Evolutionary conservation across 2,888 invertebrate species (phyloP), one percentile per base, ranked within the genome.

Genomic region (Cenopis cana): DNA sequence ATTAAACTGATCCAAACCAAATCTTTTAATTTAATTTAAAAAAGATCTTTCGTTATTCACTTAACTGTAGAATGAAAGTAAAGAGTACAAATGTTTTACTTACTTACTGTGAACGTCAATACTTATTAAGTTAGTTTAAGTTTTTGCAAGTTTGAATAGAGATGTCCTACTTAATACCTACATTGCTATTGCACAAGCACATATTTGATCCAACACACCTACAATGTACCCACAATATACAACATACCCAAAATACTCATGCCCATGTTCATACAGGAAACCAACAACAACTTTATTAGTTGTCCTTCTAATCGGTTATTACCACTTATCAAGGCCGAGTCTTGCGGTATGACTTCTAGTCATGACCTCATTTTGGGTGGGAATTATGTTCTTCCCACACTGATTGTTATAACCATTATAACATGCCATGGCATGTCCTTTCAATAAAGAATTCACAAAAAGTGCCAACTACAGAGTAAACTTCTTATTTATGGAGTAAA

Each of bases 261-360:
- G 38, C 18, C 18, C 50, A 52, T 55, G 29, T 24, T 18, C 29
- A 52, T 50, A 12, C 18, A 62, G 12, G 52, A 18, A 29, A 12
- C 29, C 17, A 20, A n/a, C n/a, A 38, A 12, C 61, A 17, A 17
- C 17, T n/a, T 38, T 50, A 11, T 24, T 41, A 14, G 4, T 62
- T 62, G 14, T 20, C 64, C 38, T 64, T 54, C 52, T 62, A 50
- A 62, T 62, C 62, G 20, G 36, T 62, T 52, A 52, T 64, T 9
- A 18, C 62, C 50, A 62, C 18, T 61, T 50, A 20, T 50, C 62
- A 36, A 62, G 62, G 61, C 49, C 29, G 14, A 46, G 50, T 62
- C 49, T 52, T 64, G 64, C 9, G 64, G 64, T 64, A 54, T 24
- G 8, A 41, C 24, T 64, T 52, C 33, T 36, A 50, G 8, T 4